Base-by-base conservation (phyloP, 53 echinoderm and acorn worm species). In the Mesocentrotus franciscanus region DNA sequence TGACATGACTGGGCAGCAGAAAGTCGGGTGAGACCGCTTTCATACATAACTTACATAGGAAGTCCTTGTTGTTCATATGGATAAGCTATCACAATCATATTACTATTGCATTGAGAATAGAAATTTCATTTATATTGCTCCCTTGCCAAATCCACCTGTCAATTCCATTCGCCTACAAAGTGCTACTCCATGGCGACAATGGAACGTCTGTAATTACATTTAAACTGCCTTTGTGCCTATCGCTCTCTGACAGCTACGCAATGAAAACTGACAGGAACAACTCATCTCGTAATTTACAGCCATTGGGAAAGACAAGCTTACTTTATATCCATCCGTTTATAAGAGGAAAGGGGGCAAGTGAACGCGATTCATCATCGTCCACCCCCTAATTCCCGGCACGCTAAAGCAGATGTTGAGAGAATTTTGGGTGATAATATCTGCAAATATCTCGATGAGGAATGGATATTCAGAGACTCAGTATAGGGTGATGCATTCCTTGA, bases 71-170 rank as follows among this genome's bases (percentile, higher is more conserved):
- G 39, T 42, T 42, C 81, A 42, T 33, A 81, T 32, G 76, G 76
- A 76, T 20, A 81, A 18, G 17, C 81, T 81, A 81, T 81, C 42
- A 81, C 81, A 81, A 42, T 81, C 17, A 78, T 81, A 81, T 81
- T 42, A 81, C 81, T 17, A 81, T 81, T 42, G 81, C 22, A 36
- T 81, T 42, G 1, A 42, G 42, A 14, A 81, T 22, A 2, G 42
- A 36, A 12, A 81, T 22, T 8, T 42, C 22, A n/a, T n/a, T n/a
- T 42, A 42, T 42, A 42, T 15, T 81, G 20, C 76, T 14, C 13
- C 33, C 33, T 76, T 76, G 33, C 13, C 0, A 11, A 33, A 13
- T 30, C 76, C 42, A 81, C 39, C 36, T 81, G 81, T 42, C 81
- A 81, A 36, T 22, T 27, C 42, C 81, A 39, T 81, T 81, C 22